Evolutionary conservation across 1,140 invertebrate genomes (phyloP), one percentile per base, ranked within the genome.

Genomic region (Phocides pigmalion): DNA sequence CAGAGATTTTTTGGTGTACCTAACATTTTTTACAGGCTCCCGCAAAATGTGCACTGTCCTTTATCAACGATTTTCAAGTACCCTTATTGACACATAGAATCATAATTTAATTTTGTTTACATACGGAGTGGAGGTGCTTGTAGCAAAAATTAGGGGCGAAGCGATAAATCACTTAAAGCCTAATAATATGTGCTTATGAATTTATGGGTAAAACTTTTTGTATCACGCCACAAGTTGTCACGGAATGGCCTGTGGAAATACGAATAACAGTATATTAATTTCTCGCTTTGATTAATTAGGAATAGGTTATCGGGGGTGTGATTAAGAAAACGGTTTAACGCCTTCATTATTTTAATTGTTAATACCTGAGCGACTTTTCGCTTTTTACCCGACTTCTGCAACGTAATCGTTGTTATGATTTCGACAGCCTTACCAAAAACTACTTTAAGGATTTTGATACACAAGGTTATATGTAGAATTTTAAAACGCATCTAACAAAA

Each of bases 41-140:
- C 46, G 46, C 28, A 14, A 28, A 49, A 49, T 49, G 46, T 8
- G 46, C 2, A 14, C 5, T 1, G 9, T 28, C 46, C 46, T 49
- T 49, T 49, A 28, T 3, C 19, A 1, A 28, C 12, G 15, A 14
- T 42, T 16, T n/a, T 54, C 20, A 53, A 17, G 19, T 51, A 72
- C 56, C 37, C 56, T 69, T 71, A 69, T 68, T 63, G 66, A 67
- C 64, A 64, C 62, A 67, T 50, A 49, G 41, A 68, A 72, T 59
- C 67, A 72, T 72, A 72, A 75, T 75, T 76, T 73, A 76, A 76
- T 70, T 72, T 64, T 64, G 70, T 68, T 76, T 69, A n/a, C 50
- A 68, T 64, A 67, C 65, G 64, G 70, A 68, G 62, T 47, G 62
- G 37, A 59, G 63, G 67, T 68, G 70, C 73, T 68, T 39, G 15